Evolutionary conservation across 2,888 invertebrate genomes (phyloP), one percentile per base, ranked within the genome.

Genomic region (Liodrosophila aerea): DNA sequence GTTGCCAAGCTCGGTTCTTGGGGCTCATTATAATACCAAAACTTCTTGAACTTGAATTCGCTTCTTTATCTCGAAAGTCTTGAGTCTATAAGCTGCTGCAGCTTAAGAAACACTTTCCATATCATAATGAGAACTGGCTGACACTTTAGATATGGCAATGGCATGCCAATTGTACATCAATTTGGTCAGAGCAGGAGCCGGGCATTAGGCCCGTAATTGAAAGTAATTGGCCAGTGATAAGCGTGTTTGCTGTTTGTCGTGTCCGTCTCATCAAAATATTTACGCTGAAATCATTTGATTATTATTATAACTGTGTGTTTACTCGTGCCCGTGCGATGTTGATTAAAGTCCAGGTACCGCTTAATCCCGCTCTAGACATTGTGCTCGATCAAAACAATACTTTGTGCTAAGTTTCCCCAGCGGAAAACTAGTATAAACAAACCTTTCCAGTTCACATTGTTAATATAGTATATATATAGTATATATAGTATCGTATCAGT

Each of bases 261-360:
- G 7, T 7, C 12, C 22, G 11, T 33, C 37, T 27, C 22, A 15
- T 16, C 16, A 56, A 53, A 47, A 30, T 64, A 44, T 49, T 53
- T 54, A 63, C 62, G 36, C 36, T 30, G 8, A 16, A 39, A 18
- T 22, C 7, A 45, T 45, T 34, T 61, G 29, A 39, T 31, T 43
- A 46, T 51, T 30, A 18, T 53, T 39, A 8, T 61, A 57, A 16
- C 5, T 22, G 5, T 22, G 22, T 22, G 22, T 22, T 22, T 22
- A 22, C 22, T 22, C 22, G 22, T 22, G n/a, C 43, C n/a, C 12
- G 1, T 53, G 37, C 31, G 33, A 18, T 63, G 46, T 61, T 62
- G 74, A 40, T 57, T 74, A 73, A 69, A 73, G 74, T 76, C 54
- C 62, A 51, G 37, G 33, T 33, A 27, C 43, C 39, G n/a, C 40